These are phyloP conservation scores for Smittia aterrima DNA, from an alignment of 2,888 invertebrate genomes.

Conservation along the genomic window DNA sequence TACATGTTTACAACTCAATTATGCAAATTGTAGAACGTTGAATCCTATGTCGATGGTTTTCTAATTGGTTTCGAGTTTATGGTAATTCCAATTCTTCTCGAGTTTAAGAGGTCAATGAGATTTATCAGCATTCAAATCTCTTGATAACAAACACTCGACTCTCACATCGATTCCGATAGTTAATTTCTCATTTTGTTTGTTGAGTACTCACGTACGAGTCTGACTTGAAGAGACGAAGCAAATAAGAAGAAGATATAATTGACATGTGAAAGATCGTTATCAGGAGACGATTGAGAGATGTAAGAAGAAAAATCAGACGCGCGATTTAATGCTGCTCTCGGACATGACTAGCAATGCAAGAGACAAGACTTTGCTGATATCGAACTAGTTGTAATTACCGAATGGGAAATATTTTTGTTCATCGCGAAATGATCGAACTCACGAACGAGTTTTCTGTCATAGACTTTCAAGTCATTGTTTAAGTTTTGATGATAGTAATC, in stretches of 20 bases:
- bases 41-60: background rate
- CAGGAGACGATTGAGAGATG: background rate
- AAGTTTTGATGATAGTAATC: background rate
- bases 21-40: background rate
- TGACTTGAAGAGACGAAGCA: background rate
- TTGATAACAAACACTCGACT: too few species aligned
- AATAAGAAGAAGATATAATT: conserved; percentile 33
- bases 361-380: background rate
- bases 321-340: conserved; percentile 4
- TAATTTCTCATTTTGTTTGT: background rate
- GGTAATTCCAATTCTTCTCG: too few species aligned
- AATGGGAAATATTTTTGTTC: background rate
- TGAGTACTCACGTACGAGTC: background rate
- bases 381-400: background rate
- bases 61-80: background rate
- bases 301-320: background rate
- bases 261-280: conserved; percentile 40
- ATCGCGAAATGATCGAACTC: background rate
- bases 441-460: background rate
- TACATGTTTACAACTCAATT: background rate
- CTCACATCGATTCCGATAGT: conserved; percentile 27
- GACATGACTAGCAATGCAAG: background rate
- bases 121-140: too few species aligned
- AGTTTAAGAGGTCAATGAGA: too few species aligned
- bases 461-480: background rate